Evolutionary conservation across 2,113 vertebrate species (phyloP).

Genomic region (Mesoclemmys tuberculata): DNA sequence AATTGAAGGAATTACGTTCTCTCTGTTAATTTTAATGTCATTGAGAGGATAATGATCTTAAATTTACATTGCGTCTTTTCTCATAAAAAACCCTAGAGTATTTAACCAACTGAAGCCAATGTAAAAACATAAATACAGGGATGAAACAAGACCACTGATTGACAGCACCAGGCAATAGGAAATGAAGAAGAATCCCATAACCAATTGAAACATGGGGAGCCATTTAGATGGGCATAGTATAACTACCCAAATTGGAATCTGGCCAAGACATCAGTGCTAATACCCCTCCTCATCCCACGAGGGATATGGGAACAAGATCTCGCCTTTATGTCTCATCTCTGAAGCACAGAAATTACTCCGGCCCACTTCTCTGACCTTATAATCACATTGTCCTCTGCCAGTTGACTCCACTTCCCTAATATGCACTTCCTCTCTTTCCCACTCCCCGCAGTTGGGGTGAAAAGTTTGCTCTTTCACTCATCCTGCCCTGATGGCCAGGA

Average conservation of each 20-base stretch:
- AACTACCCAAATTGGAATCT: background rate
- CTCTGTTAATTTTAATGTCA: background rate
- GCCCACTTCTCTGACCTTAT: background rate
- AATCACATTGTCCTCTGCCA: background rate
- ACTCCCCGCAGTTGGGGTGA: background rate
- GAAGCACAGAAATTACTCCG: background rate
- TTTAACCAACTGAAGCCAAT: background rate
- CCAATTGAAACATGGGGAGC: background rate
- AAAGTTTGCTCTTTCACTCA: background rate
- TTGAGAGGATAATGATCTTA: background rate
- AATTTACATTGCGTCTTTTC: background rate
- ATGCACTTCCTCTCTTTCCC: background rate
- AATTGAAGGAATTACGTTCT: background rate
- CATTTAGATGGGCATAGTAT: background rate
- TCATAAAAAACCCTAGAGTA: background rate
- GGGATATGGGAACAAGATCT: accelerated
- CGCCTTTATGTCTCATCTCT: background rate
- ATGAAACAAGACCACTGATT: background rate
- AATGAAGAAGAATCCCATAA: background rate
- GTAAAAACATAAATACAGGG: background rate
- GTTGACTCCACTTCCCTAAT: background rate
- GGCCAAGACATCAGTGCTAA: background rate
- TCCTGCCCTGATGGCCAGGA: background rate
- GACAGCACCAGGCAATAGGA: background rate
- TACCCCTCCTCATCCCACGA: background rate